Evolutionary conservation across 2,888 invertebrate species (phyloP).

Genomic region (Agapostemon virescens): DNA sequence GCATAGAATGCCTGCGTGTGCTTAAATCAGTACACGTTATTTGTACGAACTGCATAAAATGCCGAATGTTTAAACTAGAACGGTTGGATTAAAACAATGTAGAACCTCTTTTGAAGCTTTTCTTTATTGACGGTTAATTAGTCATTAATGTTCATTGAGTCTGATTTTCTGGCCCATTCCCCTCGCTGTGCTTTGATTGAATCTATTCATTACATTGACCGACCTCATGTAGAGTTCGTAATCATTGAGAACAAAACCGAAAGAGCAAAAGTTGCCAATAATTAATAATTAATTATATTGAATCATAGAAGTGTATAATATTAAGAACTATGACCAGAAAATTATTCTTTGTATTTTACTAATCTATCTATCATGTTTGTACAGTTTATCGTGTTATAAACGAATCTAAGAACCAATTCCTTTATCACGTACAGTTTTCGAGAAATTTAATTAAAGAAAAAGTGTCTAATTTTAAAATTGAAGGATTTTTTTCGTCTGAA

Average conservation of each 20-base stretch:
- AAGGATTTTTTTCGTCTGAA: not conserved
- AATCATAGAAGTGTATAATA: not conserved
- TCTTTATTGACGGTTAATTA: constrained; percentile 35
- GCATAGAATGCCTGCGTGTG: not conserved
- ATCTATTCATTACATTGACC: constrained; percentile 25
- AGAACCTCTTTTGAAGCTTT: not conserved
- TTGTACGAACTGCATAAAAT: not conserved
- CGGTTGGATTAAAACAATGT: not conserved
- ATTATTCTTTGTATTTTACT: not conserved
- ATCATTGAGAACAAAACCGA: not conserved
- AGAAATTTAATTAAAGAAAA: not conserved
- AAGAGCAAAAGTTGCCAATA: not conserved
- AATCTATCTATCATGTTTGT: not conserved
- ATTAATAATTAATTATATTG: not conserved
- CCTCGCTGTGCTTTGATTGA: constrained; percentile 47
- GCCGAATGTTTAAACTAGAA: not conserved
- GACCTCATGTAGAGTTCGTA: constrained; percentile 14
- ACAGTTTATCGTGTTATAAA: not conserved
- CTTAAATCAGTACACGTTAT: not conserved
- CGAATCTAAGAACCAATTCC: not conserved
- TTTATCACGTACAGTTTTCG: not conserved
- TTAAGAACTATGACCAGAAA: not conserved
- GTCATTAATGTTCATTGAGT: constrained; percentile 58
- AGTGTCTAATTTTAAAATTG: not conserved
- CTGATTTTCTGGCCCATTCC: constrained; percentile 49